Evolutionary conservation across 2,888 invertebrate species (phyloP).

Genomic region (Cremastinae sp.): DNA sequence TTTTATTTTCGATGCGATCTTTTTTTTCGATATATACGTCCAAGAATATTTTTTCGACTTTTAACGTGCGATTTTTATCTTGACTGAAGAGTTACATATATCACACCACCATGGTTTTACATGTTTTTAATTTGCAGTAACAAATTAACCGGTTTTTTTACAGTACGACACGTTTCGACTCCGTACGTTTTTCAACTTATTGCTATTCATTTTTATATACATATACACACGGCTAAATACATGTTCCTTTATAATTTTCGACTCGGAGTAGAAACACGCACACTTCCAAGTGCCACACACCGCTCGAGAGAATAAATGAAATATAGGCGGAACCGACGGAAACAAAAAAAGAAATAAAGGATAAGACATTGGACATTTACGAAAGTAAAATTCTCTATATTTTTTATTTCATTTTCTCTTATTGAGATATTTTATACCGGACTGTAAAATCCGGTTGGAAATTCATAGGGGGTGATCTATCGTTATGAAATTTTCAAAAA

Average conservation of each 20-base stretch:
- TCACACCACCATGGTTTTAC: too few species aligned
- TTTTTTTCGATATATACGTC: slow-evolving; percentile 17
- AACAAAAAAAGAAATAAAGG: slow-evolving; percentile 27
- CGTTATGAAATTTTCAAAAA: too few species aligned
- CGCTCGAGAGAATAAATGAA: slow-evolving; percentile 48
- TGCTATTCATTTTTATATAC: slow-evolving; percentile 50
- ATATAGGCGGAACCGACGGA: slow-evolving; percentile 53
- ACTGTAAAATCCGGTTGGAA: too few species aligned
- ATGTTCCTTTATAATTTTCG: background rate
- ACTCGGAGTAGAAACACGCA: slow-evolving; percentile 16
- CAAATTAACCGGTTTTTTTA: slow-evolving; percentile 25
- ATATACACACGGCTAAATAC: slow-evolving; percentile 50
- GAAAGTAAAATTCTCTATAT: too few species aligned
- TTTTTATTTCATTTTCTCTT: too few species aligned
- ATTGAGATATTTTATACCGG: too few species aligned
- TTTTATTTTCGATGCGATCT: slow-evolving; percentile 31
- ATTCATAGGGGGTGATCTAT: too few species aligned
- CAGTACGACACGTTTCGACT: slow-evolving; percentile 32
- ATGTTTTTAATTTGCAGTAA: slow-evolving; percentile 6
- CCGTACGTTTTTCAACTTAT: too few species aligned
- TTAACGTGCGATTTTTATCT: background rate
- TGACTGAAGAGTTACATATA: background rate
- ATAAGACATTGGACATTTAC: slow-evolving; percentile 12
- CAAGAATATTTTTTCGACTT: background rate
- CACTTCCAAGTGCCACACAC: slow-evolving; percentile 44